Evolutionary conservation across 2,888 invertebrate species (phyloP).

Genomic region (Spilosoma lubricipeda): DNA sequence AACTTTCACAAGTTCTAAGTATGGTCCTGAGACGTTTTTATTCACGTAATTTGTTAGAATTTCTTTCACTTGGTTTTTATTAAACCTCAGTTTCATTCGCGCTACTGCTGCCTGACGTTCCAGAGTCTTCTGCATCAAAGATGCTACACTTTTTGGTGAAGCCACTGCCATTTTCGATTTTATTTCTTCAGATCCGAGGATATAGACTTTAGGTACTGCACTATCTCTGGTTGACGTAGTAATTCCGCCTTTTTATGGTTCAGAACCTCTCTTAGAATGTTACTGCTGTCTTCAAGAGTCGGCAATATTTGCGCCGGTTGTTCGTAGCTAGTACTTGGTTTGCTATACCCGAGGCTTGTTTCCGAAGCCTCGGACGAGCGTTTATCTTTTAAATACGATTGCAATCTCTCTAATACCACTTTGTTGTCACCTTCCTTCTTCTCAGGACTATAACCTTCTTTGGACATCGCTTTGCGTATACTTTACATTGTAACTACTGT

Average conservation of each 20-base stretch:
- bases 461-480: constrained; percentile 73
- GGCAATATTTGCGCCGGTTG: constrained; percentile 59
- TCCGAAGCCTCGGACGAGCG: constrained; percentile 72
- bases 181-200: constrained; percentile 79
- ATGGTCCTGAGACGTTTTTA: constrained; percentile 72
- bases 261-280: constrained; percentile 77
- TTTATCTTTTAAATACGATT: constrained; percentile 82
- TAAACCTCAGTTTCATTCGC: constrained; percentile 76
- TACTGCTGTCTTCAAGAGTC: constrained; percentile 73
- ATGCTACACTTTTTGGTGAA: constrained; percentile 75
- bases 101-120: constrained; percentile 74
- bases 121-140: constrained; percentile 78
- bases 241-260: constrained; percentile 82
- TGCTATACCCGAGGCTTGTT: constrained; percentile 64
- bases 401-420: constrained; percentile 81
- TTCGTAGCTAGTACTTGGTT: constrained; percentile 79
- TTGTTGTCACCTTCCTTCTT: constrained; percentile 83
- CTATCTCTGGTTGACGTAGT: constrained; percentile 80
- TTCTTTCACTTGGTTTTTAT: constrained; percentile 78
- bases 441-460: constrained; percentile 83
- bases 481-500: constrained; percentile 51
- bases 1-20: constrained; percentile 79
- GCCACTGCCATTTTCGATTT: constrained; percentile 77
- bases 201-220: constrained; percentile 75
- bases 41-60: constrained; percentile 74